A percentile compares a stretch with the other conserved stretches of the same genome.
Conservation (phyloP, 2,888 invertebrate species). For the Drosophila anceps region DNA sequence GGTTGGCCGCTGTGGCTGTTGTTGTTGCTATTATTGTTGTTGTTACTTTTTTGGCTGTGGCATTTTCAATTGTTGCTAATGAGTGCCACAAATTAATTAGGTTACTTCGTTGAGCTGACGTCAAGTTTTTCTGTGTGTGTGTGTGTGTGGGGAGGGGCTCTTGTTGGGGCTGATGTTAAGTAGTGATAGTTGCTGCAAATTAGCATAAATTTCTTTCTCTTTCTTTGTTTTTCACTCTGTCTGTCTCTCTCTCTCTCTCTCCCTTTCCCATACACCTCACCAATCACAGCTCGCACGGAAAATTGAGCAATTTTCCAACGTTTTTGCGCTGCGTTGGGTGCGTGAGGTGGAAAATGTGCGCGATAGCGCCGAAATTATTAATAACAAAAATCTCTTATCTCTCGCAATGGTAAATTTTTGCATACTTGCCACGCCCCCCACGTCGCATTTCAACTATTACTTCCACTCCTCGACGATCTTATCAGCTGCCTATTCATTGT, state of each 20-base stretch:
- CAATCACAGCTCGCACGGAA: slow-evolving; percentile 64
- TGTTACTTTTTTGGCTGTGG: slow-evolving; percentile 51
- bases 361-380: slow-evolving; percentile 52
- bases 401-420: slow-evolving; percentile 53
- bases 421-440: slow-evolving; percentile 7
- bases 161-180: slow-evolving; percentile 55
- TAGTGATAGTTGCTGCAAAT: slow-evolving; percentile 76
- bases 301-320: slow-evolving; percentile 79
- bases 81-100: slow-evolving; percentile 82
- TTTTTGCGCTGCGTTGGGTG: slow-evolving; percentile 45
- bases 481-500: slow-evolving; percentile 36
- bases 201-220: slow-evolving; percentile 71
- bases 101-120: slow-evolving; percentile 79
- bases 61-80: slow-evolving; percentile 81
- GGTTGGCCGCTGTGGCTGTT: background rate
- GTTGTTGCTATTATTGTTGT: background rate
- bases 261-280: background rate
- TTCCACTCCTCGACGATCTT: slow-evolving; percentile 41
- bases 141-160: background rate
- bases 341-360: slow-evolving; percentile 40
- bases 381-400: slow-evolving; percentile 60
- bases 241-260: slow-evolving; percentile 31
- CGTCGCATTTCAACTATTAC: background rate
- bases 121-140: slow-evolving; percentile 6
- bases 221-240: slow-evolving; percentile 40